Evolutionary conservation across 2,888 invertebrate genomes (phyloP), one percentile per base, ranked within the genome.

Genomic region (Polymixis lichenea): DNA sequence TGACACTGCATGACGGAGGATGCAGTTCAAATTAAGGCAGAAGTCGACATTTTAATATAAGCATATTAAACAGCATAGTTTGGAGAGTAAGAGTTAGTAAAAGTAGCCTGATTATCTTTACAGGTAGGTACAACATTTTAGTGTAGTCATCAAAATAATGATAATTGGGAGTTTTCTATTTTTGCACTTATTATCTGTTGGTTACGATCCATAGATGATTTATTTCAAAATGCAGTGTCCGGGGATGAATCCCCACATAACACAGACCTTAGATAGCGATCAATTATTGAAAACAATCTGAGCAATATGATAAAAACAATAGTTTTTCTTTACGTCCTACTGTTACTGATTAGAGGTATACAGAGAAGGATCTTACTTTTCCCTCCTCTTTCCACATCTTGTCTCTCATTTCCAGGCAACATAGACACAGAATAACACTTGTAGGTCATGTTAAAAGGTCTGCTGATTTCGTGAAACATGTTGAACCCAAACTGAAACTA

Each of bases 311-410:
- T 28, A 46, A 28, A 2, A 17, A 19, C 8, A 25, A 53, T 55
- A 32, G 25, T 53, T 17, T 11, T 13, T 43, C 7, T n/a, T 6
- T 25, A 51, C 17, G 15, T 43, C 7, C 13, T 51, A n/a, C 2
- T 51, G 5, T 25, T 49, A 61, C 5, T 49, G 56, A 49, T 65
- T 32, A 58, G 6, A 61, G 22, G 25, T 61, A 25, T 32, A 67
- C 8, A 76, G 22, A 66, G 13, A 43, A 62, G 13, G 2, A 28
- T 90, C 97, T 96, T 97, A 99, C 99, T 99, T 97, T 99, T 99
- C 87, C 99, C 99, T 89, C 99, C 99, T 90, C 98, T 97, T 96
- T 99, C 99, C 7, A 99, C 99, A 94, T 99, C 99, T 90, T 98
- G 98, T 75, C 99, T 97, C 91, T 99, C 99, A 92, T 98, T 98